Percentiles rank a stretch among this genome's conserved stretches.
These are phyloP conservation scores for Ciconia stormi DNA, from an alignment of 2,113 vertebrate species.

Conservation along the genomic window DNA sequence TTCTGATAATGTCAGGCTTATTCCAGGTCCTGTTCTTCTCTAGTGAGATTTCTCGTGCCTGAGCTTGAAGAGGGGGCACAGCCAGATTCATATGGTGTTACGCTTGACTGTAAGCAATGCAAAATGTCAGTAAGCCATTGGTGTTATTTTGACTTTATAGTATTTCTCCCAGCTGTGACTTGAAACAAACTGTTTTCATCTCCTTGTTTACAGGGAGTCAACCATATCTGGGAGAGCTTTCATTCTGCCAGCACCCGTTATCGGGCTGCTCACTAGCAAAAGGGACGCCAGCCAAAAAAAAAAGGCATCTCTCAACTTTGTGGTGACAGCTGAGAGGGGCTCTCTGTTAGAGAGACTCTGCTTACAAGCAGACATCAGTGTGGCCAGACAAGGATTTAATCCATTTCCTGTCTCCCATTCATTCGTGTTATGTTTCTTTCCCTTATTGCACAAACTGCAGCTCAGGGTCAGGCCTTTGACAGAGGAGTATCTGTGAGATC, in stretches of 20 bases:
- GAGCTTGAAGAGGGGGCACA: background rate
- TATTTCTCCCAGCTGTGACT: background rate
- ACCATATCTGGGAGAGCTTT: background rate
- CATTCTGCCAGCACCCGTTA: background rate
- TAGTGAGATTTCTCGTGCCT: background rate
- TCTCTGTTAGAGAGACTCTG: background rate
- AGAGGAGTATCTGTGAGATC: background rate
- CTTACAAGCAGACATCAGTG: background rate
- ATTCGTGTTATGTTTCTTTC: background rate
- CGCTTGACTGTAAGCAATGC: background rate
- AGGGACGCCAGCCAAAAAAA: background rate
- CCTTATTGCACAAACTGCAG: background rate
- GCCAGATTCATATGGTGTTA: background rate
- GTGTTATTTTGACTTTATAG: background rate
- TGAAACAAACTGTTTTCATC: constrained; percentile 39
- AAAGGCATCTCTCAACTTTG: background rate
- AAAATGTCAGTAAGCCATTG: background rate
- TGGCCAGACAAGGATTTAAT: constrained; percentile 22
- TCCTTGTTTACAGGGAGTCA: constrained; percentile 17
- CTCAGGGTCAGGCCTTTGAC: background rate
- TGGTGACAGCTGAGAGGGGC: constrained; percentile 29
- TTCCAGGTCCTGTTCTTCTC: background rate
- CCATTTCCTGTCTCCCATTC: constrained; percentile 38
- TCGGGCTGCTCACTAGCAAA: background rate
- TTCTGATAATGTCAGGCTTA: background rate